These are phyloP conservation scores for Reticulitermes speratus DNA, from an alignment of 1,140 invertebrate species.

Conservation along the genomic window DNA sequence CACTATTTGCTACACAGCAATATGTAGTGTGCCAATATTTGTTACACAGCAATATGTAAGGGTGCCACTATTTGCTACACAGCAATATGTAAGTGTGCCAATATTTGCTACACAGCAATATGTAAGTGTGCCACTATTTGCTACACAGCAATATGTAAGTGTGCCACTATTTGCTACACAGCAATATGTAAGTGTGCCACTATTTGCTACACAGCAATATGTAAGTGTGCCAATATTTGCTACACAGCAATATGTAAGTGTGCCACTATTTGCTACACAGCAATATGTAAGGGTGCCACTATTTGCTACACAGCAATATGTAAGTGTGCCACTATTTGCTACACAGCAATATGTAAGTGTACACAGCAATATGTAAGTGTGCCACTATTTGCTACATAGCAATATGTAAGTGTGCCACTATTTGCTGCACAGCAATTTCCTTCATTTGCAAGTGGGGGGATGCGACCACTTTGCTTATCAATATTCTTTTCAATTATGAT, in stretches of 20 bases:
- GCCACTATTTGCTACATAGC: background rate
- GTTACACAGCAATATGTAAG: background rate
- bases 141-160: background rate
- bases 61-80: background rate
- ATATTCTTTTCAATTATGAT: background rate
- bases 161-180: background rate
- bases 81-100: background rate
- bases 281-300: background rate
- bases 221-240: background rate
- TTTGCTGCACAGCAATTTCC: background rate
- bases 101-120: background rate
- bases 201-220: background rate
- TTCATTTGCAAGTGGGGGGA: background rate
- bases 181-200: background rate
- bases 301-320: background rate
- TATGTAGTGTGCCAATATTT: background rate
- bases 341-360: too few relatives aligned
- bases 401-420: background rate
- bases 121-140: background rate
- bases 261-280: background rate
- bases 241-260: background rate
- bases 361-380: too few relatives aligned
- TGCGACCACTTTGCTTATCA: background rate
- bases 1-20: background rate
- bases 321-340: background rate